A percentile compares a stretch with the other conserved stretches of the same genome.
Evolutionary conservation across 2,797 vertebrate species (phyloP).

Genomic region (Philypnodon macrostomus): DNA sequence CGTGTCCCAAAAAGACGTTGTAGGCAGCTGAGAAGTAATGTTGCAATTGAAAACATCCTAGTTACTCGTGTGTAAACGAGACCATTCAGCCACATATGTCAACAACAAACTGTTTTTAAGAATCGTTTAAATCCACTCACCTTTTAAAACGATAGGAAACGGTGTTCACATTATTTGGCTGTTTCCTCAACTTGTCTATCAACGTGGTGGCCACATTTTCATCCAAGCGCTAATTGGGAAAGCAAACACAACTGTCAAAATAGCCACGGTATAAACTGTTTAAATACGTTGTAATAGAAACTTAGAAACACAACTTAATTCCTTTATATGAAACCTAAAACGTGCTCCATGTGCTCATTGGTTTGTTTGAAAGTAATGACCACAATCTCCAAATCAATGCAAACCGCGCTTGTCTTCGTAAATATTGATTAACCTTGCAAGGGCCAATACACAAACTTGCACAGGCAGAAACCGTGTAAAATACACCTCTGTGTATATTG

Average conservation of each 20-base stretch:
- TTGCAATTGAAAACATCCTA: slow-evolving; percentile 15
- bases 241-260: slow-evolving; percentile 39
- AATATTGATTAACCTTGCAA: slow-evolving; percentile 32
- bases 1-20: slow-evolving; percentile 6
- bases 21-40: slow-evolving; percentile 11
- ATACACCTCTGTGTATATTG: not conserved
- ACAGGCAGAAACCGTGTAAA: slow-evolving; percentile 7
- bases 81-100: slow-evolving; percentile 1
- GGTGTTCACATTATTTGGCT: slow-evolving; percentile 76
- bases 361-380: slow-evolving; percentile 10
- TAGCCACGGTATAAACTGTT: not conserved
- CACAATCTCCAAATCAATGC: slow-evolving; percentile 19
- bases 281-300: too few species aligned
- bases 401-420: slow-evolving; percentile 13
- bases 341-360: slow-evolving; percentile 1
- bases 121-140: slow-evolving; percentile 56
- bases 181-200: slow-evolving; percentile 64
- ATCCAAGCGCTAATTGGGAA: slow-evolving; percentile 67
- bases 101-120: slow-evolving; percentile 1
- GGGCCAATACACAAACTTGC: slow-evolving; percentile 60
- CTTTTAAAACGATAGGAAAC: slow-evolving; percentile 64
- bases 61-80: slow-evolving; percentile 22
- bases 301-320: too few species aligned
- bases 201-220: slow-evolving; percentile 71
- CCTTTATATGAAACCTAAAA: not conserved